These are phyloP conservation scores for Theonella swinhoei DNA, from an alignment of 37 sponge, comb jelly and placozoan genomes.

Conservation along the genomic window DNA sequence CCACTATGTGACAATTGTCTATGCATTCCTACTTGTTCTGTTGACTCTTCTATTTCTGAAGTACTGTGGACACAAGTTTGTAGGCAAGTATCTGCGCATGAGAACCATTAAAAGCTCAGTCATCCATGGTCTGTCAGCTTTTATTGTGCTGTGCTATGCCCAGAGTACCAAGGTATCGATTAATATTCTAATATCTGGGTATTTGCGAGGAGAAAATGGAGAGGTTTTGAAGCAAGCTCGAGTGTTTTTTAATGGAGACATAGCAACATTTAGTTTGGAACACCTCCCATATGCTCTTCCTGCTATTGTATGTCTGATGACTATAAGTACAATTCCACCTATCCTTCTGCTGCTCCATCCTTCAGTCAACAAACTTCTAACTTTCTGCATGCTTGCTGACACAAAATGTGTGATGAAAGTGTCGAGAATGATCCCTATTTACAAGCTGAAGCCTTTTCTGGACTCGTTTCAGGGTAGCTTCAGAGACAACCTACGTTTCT, in stretches of 20 bases:
- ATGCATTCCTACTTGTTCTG: slow-evolving; percentile 24
- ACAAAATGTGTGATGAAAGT: background rate
- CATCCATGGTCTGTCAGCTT: slow-evolving; percentile 43
- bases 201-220: background rate
- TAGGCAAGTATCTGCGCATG: background rate
- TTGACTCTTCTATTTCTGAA: background rate
- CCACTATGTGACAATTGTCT: slow-evolving; percentile 39
- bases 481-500: slow-evolving; percentile 16
- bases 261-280: background rate
- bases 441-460: background rate
- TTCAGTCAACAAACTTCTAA: background rate
- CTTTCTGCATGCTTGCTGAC: background rate
- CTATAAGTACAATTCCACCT: background rate
- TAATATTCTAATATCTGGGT: background rate
- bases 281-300: slow-evolving; percentile 29
- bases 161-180: slow-evolving; percentile 10
- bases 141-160: slow-evolving; percentile 37
- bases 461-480: slow-evolving; percentile 22
- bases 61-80: background rate
- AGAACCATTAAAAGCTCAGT: background rate
- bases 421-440: background rate
- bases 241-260: background rate
- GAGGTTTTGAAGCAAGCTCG: background rate
- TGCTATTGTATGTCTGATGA: background rate
- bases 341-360: slow-evolving; percentile 11